Conservation (phyloP, 2,888 invertebrate genomes). For the Amorpha juglandis region DNA sequence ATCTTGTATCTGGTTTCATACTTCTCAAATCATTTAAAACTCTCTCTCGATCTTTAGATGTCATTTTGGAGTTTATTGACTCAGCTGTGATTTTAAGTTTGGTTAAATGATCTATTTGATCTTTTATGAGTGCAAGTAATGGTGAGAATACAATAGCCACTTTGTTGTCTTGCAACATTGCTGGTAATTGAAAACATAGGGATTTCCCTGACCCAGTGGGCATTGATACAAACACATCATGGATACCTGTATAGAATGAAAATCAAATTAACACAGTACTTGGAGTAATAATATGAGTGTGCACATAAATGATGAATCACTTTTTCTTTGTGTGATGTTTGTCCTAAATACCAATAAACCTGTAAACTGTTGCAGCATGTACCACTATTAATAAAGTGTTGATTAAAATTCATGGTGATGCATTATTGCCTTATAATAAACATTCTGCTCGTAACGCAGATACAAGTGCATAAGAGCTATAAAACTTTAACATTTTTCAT, state of each 20-base stretch:
- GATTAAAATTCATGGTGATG: no score
- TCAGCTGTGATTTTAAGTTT: slow-evolving; percentile 91
- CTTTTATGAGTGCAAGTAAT: slow-evolving; percentile 97
- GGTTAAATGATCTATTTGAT: slow-evolving; percentile 95
- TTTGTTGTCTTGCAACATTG: slow-evolving; percentile 90
- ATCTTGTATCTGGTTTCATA: slow-evolving; percentile 89
- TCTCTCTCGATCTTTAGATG: slow-evolving; percentile 88
- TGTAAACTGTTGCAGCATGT: no score
- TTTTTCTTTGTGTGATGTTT: no score
- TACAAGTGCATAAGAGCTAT: no score
- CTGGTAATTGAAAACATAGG: slow-evolving; percentile 98
- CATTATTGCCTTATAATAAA: no score
- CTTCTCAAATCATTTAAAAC: slow-evolving; percentile 91
- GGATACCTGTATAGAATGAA: slow-evolving; percentile 85
- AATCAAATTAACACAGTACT: slow-evolving; percentile 26
- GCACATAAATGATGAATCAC: no score
- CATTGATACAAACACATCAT: slow-evolving; percentile 98
- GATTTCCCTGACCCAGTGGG: slow-evolving; percentile 99
- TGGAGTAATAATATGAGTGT: no score
- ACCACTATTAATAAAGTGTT: no score
- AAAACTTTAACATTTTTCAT: no score
- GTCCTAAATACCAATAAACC: no score
- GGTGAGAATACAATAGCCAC: slow-evolving; percentile 98
- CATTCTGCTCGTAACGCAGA: no score
- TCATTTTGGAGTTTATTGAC: slow-evolving; percentile 96